These are phyloP conservation scores for Lapara coniferarum DNA, from an alignment of 2,888 invertebrate genomes.

Conservation along the genomic window DNA sequence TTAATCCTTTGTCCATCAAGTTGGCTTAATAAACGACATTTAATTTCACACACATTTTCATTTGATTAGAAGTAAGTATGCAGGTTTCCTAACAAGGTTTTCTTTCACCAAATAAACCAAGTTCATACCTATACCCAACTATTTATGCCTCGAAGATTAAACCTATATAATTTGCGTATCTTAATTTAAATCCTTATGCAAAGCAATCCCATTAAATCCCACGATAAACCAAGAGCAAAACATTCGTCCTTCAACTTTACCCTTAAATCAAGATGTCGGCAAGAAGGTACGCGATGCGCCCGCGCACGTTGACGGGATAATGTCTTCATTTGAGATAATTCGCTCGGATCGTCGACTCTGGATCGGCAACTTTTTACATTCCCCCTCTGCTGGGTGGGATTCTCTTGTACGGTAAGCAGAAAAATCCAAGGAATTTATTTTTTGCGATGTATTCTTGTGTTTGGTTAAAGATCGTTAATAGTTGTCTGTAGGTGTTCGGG, in stretches of 20 bases:
- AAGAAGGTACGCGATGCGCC: slow-evolving; percentile 52
- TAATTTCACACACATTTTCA: too few species aligned
- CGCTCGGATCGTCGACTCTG: slow-evolving; percentile 51
- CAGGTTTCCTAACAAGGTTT: too few species aligned
- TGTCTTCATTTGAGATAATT: slow-evolving; percentile 81
- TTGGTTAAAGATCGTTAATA: too few species aligned
- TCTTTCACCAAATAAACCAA: too few species aligned
- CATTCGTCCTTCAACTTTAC: slow-evolving; percentile 57
- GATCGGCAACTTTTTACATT: slow-evolving; percentile 59
- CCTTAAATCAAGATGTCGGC: slow-evolving; percentile 46
- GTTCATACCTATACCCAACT: too few species aligned
- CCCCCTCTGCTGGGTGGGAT: slow-evolving; percentile 66
- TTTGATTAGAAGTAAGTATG: too few species aligned
- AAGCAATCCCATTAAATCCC: slow-evolving; percentile 30
- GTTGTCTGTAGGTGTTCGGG: neutral
- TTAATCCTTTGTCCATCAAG: too few species aligned
- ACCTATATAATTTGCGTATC: too few species aligned
- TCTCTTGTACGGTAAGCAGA: slow-evolving; percentile 48
- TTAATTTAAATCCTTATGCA: neutral
- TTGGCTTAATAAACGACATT: too few species aligned
- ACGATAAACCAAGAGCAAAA: slow-evolving; percentile 33
- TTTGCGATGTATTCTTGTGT: neutral
- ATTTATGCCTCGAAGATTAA: too few species aligned
- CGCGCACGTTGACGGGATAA: slow-evolving; percentile 68
- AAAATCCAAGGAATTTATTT: slow-evolving; percentile 16